These are phyloP conservation scores for Prunella himalayana DNA, from an alignment of 2,113 vertebrate genomes.

Conservation along the genomic window DNA sequence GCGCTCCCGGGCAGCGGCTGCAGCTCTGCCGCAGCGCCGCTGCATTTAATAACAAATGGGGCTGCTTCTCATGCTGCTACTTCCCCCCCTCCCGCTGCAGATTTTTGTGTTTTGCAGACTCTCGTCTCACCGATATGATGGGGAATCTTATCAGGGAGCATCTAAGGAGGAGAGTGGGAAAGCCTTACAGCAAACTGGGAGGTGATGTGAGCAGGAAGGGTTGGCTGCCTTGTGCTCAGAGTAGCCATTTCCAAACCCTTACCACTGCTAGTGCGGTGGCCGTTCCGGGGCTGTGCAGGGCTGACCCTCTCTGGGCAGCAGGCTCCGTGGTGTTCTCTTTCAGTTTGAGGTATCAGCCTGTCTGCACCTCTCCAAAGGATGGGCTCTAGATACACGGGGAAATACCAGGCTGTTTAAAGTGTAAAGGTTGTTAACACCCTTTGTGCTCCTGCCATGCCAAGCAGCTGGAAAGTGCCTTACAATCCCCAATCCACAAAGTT, in stretches of 20 bases:
- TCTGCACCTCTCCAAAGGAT: not conserved
- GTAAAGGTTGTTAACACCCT: not conserved
- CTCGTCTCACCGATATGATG: rapidly evolving
- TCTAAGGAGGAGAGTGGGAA: not conserved
- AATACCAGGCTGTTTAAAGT: not conserved
- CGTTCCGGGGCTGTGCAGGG: not conserved
- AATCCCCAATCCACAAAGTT: not conserved
- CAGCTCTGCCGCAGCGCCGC: not conserved
- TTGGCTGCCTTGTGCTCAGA: not conserved
- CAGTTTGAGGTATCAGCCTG: not conserved
- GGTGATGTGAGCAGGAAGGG: not conserved
- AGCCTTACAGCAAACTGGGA: not conserved
- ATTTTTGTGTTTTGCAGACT: not conserved
- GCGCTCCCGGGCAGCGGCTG: not conserved
- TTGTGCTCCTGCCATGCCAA: not conserved
- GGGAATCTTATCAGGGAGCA: not conserved
- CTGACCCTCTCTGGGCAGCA: not conserved
- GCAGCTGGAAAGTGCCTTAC: not conserved
- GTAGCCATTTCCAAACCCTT: not conserved
- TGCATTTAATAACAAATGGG: not conserved
- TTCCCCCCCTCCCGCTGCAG: not conserved
- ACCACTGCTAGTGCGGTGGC: not conserved
- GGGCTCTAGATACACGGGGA: not conserved
- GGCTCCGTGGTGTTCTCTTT: not conserved
- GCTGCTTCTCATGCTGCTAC: rapidly evolving